Percentiles rank a stretch among this genome's conserved stretches.
Conservation (phyloP, 1,140 invertebrate genomes). For the Sycophaga agraensis region DNA sequence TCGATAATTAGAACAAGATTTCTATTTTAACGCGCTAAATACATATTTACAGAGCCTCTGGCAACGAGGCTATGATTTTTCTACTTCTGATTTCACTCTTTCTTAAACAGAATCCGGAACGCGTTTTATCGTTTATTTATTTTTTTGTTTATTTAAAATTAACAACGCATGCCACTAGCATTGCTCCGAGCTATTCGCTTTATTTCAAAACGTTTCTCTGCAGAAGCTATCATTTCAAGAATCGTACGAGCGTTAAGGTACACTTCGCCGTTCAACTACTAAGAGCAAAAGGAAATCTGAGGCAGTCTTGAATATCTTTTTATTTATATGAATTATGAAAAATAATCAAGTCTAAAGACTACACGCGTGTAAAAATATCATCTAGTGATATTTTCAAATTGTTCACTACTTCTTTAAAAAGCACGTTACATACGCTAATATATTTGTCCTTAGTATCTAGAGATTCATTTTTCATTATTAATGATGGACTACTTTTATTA, state of each 20-base stretch:
- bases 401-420: constrained; percentile 27
- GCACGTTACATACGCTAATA: constrained; percentile 25
- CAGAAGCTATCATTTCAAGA: constrained; percentile 25
- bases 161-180: constrained; percentile 29
- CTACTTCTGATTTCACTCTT: constrained; percentile 31
- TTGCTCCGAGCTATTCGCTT: constrained; percentile 23
- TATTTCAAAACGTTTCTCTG: constrained; percentile 22
- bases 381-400: constrained; percentile 22
- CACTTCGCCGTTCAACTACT: constrained; percentile 6
- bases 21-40: constrained; percentile 57
- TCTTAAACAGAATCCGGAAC: constrained; percentile 38
- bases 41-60: constrained; percentile 55
- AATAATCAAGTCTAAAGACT: constrained; percentile 25
- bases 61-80: constrained; percentile 34
- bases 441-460: constrained; percentile 22
- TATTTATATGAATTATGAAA: constrained; percentile 31
- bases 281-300: constrained; percentile 22
- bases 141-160: constrained; percentile 30
- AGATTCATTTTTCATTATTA: constrained; percentile 22
- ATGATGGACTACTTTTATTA: constrained; percentile 17
- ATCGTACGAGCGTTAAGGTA: neutral
- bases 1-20: constrained; percentile 55
- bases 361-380: constrained; percentile 23
- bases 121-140: constrained; percentile 36
- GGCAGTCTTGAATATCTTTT: constrained; percentile 27